These are phyloP conservation scores for Anguilla obscura DNA, from an alignment of 2,797 vertebrate genomes.

Conservation along the genomic window DNA sequence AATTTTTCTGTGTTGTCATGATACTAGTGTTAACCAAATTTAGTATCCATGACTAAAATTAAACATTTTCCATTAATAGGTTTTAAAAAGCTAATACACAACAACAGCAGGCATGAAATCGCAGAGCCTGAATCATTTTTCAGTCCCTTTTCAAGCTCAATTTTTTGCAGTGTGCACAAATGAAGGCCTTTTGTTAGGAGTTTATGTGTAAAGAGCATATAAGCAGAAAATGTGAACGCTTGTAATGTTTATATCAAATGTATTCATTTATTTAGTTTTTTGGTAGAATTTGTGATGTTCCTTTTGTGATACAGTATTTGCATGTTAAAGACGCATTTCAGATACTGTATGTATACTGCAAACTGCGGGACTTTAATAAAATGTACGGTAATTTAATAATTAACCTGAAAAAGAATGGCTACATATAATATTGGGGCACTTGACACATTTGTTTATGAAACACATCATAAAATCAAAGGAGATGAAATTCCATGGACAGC, in stretches of 20 bases:
- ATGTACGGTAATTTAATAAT: neutral
- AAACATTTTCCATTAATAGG: neutral
- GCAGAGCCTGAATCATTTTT: neutral
- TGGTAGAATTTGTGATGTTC: too few species aligned
- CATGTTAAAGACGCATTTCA: neutral
- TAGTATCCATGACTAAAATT: neutral
- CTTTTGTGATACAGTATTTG: too few species aligned
- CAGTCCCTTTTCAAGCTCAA: neutral
- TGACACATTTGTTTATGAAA: neutral
- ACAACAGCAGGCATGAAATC: neutral
- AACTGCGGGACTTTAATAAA: neutral
- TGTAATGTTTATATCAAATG: too few species aligned
- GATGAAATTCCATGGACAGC: neutral
- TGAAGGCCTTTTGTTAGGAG: neutral
- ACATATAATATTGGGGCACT: neutral
- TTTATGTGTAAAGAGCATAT: too few species aligned
- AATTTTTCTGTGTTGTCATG: neutral
- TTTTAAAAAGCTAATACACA: neutral
- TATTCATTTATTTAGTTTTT: too few species aligned
- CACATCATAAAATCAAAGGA: neutral
- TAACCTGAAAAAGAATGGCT: neutral
- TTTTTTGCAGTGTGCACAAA: neutral
- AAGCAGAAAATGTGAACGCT: too few species aligned
- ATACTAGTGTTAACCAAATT: too few species aligned
- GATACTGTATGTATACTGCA: neutral